These are phyloP conservation scores for Chironomus striatipennis DNA, from an alignment of 1,140 invertebrate genomes.

Conservation along the genomic window DNA sequence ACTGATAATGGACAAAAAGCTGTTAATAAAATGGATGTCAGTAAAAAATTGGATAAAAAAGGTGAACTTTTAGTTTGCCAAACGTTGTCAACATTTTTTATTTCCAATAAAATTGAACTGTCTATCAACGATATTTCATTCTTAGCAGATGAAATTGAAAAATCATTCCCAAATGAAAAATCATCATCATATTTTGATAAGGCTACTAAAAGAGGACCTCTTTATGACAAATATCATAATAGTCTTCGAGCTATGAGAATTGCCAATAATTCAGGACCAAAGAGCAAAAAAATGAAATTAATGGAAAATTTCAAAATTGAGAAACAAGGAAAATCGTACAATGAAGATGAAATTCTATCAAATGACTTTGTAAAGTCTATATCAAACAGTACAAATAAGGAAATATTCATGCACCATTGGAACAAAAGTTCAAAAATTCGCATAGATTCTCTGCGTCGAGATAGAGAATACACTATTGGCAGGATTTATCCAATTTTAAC, in stretches of 20 bases:
- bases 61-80: not conserved
- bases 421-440: too few relatives aligned
- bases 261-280: not conserved
- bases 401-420: not conserved
- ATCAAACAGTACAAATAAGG: not conserved
- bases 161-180: not conserved
- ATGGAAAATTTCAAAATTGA: not conserved
- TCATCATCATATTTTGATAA: not conserved
- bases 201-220: not conserved
- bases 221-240: not conserved
- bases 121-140: not conserved
- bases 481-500: too few relatives aligned
- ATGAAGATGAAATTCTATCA: not conserved
- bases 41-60: not conserved
- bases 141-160: not conserved
- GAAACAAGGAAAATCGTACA: not conserved
- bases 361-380: not conserved
- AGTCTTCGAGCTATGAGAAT: not conserved
- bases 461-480: too few relatives aligned
- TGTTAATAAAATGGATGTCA: not conserved
- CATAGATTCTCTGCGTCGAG: too few relatives aligned
- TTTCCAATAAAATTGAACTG: not conserved
- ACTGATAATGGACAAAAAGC: not conserved
- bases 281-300: not conserved
- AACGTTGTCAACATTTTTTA: not conserved